These are phyloP conservation scores for Phyllotreta cruciferae DNA, from an alignment of 2,888 invertebrate species.

Conservation along the genomic window DNA sequence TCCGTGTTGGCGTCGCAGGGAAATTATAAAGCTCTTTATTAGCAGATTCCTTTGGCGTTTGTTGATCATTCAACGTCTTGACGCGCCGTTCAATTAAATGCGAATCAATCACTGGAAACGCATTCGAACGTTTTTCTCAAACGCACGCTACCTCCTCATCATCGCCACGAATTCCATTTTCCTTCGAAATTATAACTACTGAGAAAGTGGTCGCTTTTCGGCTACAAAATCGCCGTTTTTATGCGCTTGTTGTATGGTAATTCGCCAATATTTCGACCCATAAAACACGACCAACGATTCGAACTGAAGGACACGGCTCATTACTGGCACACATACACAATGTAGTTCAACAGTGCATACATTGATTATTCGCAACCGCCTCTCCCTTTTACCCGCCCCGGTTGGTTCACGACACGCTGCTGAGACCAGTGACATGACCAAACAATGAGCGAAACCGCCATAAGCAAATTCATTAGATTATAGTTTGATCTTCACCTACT, in stretches of 20 bases:
- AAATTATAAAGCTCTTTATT: conserved; percentile 11
- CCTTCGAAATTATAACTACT: neutral
- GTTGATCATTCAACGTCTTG: conserved; percentile 1
- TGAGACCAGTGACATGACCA: neutral
- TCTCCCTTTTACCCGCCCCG: conserved; percentile 35
- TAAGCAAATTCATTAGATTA: no score
- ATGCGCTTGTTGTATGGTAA: conserved; percentile 1
- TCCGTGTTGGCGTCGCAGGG: neutral
- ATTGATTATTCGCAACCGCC: conserved; percentile 50
- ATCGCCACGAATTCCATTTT: neutral
- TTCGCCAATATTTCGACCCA: conserved; percentile 10
- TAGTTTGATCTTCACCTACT: no score
- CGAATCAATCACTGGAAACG: conserved; percentile 15
- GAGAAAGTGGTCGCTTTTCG: neutral
- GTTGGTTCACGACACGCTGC: conserved; percentile 2
- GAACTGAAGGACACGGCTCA: conserved; percentile 51
- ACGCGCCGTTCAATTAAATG: conserved; percentile 14
- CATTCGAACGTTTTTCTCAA: conserved; percentile 6
- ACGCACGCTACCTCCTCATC: neutral
- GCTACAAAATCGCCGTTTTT: neutral
- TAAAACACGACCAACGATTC: conserved; percentile 37
- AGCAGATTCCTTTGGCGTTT: conserved; percentile 7
- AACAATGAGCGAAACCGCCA: neutral
- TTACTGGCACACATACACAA: conserved; percentile 45
- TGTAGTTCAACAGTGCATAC: conserved; percentile 47